Percentiles rank a stretch among this genome's conserved stretches.
Conservation (phyloP, 1,140 invertebrate species). For the Eurosta solidaginis region DNA sequence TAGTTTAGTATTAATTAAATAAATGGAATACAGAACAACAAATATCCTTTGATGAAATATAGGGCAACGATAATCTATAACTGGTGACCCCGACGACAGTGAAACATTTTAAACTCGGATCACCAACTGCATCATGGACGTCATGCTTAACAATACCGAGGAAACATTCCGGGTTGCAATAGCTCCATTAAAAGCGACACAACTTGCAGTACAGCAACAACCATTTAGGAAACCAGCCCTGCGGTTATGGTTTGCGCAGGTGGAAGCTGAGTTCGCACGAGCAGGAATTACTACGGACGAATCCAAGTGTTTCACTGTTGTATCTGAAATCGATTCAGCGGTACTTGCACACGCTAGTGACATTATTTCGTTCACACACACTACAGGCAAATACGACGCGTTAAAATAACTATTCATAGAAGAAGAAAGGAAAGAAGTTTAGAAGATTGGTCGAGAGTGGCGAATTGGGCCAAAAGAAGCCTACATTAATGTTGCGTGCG, state of each 20-base stretch:
- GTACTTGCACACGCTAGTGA: not conserved
- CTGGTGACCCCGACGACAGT: no score
- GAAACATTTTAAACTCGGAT: no score
- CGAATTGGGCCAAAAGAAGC: not conserved
- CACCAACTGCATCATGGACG: no score
- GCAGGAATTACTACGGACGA: not conserved
- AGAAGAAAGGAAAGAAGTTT: not conserved
- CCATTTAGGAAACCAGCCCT: not conserved
- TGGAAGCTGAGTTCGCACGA: conserved; percentile 2
- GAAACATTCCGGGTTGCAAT: no score
- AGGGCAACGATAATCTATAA: no score
- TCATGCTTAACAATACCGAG: no score
- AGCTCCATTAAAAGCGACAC: no score
- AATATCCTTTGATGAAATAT: no score
- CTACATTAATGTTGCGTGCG: not conserved
- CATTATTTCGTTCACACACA: not conserved
- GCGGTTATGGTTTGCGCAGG: conserved; percentile 25
- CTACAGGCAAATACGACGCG: not conserved
- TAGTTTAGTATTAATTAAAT: no score
- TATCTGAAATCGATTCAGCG: not conserved
- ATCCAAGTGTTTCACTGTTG: not conserved
- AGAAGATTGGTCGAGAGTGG: not conserved
- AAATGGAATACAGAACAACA: no score
- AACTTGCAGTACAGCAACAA: not conserved
- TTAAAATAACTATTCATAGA: not conserved